Percentiles rank a stretch among this genome's conserved stretches.
Conservation (phyloP, 2,797 vertebrate species). For the Platyrinchus mystaceus region DNA sequence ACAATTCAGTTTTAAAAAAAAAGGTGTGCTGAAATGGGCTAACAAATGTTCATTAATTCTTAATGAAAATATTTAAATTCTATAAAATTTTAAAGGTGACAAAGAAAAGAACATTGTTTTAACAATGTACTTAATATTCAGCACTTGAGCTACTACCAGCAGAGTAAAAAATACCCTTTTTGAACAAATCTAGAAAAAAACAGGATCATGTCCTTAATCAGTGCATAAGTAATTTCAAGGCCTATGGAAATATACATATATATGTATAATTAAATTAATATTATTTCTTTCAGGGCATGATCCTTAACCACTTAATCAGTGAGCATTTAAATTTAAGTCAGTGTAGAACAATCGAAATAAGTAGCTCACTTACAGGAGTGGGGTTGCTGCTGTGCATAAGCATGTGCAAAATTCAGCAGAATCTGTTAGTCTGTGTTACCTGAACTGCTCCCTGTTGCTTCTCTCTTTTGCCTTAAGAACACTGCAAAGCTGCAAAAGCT, state of each 20-base stretch:
- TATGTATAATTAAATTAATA: background rate
- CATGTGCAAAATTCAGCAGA: background rate
- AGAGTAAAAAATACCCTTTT: background rate
- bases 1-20: background rate
- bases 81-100: conserved; percentile 13
- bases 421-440: background rate
- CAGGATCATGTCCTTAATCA: background rate
- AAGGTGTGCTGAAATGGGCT: background rate
- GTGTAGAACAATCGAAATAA: background rate
- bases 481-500: background rate
- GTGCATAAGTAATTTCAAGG: background rate
- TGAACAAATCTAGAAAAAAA: background rate
- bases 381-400: background rate
- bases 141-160: background rate
- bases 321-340: background rate
- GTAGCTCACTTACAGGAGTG: background rate
- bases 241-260: background rate
- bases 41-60: conserved; percentile 9
- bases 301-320: background rate
- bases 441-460: conserved; percentile 13
- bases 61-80: conserved; percentile 12
- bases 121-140: background rate
- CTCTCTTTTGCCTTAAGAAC: background rate
- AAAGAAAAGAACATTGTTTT: background rate
- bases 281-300: background rate